A percentile compares a stretch with the other conserved stretches of the same genome.
Conservation (phyloP, 2,888 invertebrate species). For the Amaurobius ferox region DNA sequence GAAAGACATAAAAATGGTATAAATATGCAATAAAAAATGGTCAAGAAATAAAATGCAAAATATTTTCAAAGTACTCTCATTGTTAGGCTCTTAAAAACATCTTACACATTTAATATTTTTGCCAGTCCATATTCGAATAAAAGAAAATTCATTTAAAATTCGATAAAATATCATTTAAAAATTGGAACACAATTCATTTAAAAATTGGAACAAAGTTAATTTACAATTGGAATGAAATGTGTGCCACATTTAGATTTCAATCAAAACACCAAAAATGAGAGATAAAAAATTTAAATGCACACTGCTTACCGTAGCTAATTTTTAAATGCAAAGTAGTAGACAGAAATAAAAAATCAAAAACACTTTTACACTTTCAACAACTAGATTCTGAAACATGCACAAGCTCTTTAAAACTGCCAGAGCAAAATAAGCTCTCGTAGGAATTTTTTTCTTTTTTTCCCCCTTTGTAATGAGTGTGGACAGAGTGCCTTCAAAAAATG, state of each 20-base stretch:
- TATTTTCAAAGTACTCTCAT: background rate
- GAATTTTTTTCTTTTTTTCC: constrained; percentile 60
- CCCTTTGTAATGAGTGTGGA: constrained; percentile 66
- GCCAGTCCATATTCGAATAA: background rate
- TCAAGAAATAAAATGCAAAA: background rate
- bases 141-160: too few relatives aligned
- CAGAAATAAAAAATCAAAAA: constrained; percentile 23
- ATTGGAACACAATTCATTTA: too few relatives aligned
- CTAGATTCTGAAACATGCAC: constrained; percentile 71
- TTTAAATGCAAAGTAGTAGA: constrained; percentile 19
- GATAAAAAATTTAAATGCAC: constrained; percentile 18
- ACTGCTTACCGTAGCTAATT: constrained; percentile 6
- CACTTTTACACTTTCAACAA: constrained; percentile 49
- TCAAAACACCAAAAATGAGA: background rate
- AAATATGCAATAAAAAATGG: background rate
- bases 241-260: background rate
- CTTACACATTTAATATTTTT: background rate
- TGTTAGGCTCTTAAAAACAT: background rate
- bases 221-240: background rate
- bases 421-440: constrained; percentile 72
- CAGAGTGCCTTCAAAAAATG: constrained; percentile 65
- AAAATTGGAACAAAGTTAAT: too few relatives aligned
- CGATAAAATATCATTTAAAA: too few relatives aligned
- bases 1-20: too few relatives aligned
- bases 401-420: constrained; percentile 70